A percentile compares a stretch with the other conserved stretches of the same genome.
These are phyloP conservation scores for Neotoxoptera formosana DNA, from an alignment of 1,140 invertebrate genomes.

Conservation along the genomic window DNA sequence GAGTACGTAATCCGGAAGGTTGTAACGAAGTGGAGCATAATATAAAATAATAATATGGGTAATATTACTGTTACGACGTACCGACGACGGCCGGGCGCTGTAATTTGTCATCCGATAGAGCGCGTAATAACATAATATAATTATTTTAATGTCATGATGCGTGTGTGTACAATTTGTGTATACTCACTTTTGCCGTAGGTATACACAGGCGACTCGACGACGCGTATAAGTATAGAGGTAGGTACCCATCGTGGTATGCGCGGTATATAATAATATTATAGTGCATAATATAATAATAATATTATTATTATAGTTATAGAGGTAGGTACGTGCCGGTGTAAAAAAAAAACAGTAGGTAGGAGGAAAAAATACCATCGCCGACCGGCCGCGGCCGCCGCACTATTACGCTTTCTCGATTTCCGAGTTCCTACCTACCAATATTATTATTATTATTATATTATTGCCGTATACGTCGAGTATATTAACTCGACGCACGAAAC, in stretches of 20 bases:
- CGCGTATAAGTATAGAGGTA: neutral
- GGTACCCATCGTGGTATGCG: too few species aligned
- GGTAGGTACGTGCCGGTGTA: neutral
- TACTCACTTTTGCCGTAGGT: neutral
- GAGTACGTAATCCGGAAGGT: neutral
- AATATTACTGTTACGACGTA: too few species aligned
- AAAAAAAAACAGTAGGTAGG: neutral
- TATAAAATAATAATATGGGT: neutral
- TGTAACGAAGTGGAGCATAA: constrained; percentile 5
- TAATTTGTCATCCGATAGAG: constrained; percentile 27
- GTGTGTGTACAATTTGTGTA: neutral
- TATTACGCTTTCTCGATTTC: constrained; percentile 38
- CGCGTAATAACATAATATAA: neutral
- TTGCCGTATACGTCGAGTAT: neutral
- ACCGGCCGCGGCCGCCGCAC: neutral
- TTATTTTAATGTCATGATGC: neutral
- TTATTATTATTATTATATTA: neutral
- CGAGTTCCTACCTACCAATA: neutral
- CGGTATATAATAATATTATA: neutral
- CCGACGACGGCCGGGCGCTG: neutral
- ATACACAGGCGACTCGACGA: neutral
- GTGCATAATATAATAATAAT: neutral
- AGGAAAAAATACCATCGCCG: neutral
- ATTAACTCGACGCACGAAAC: neutral
- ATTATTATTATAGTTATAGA: neutral